These are phyloP conservation scores for Nephrotoma appendiculata DNA, from an alignment of 2,888 invertebrate species.

Conservation along the genomic window DNA sequence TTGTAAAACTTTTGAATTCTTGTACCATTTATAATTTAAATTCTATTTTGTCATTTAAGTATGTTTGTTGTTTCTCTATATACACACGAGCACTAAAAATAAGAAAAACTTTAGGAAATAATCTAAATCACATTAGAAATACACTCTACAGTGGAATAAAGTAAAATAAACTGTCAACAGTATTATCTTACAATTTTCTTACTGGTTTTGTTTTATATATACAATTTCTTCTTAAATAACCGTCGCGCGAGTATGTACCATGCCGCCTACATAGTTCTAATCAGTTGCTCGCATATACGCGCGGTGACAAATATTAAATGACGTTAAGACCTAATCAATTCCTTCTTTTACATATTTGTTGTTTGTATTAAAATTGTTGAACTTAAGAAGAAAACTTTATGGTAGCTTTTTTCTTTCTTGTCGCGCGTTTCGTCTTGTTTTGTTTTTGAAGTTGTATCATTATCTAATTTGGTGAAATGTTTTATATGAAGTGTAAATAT, in stretches of 20 bases:
- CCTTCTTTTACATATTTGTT: background rate
- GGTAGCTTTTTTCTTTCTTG: background rate
- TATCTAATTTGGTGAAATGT: background rate
- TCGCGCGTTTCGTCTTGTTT: background rate
- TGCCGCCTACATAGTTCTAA: background rate
- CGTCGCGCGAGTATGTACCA: background rate
- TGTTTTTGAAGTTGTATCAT: background rate
- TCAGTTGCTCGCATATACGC: background rate
- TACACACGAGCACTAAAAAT: background rate
- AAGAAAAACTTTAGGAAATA: background rate
- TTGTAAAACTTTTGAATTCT: background rate
- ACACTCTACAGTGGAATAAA: background rate
- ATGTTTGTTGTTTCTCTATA: background rate
- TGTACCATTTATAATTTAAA: background rate
- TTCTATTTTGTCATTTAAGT: background rate
- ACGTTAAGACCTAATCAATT: background rate
- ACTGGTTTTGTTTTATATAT: background rate
- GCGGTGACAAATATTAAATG: background rate
- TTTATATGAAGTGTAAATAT: background rate
- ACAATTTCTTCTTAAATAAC: background rate
- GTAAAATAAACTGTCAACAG: background rate
- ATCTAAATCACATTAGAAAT: background rate
- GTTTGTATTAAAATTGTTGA: background rate
- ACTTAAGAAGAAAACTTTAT: background rate
- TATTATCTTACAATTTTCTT: background rate